Evolutionary conservation across 2,113 vertebrate species (phyloP), one percentile per base, ranked within the genome.

Genomic region (Heterocephalus glaber): DNA sequence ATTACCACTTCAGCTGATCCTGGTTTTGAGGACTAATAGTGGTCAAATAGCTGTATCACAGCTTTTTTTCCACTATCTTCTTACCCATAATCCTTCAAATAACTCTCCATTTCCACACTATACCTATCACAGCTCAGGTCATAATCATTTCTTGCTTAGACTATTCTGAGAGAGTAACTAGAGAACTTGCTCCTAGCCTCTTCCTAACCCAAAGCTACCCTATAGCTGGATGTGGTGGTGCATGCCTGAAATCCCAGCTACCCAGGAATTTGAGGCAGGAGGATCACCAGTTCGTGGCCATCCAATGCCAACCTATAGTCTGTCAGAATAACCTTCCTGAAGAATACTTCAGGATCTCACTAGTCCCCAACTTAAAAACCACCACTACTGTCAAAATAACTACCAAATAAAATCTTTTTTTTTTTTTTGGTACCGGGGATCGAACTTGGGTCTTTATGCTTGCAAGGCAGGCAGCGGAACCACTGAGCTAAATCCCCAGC

Each of bases 331-430:
- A 91, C 30, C 10, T n/a, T 79, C 61, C 54, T 41, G 19, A 76
- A 66, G 54, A 20, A 76, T 22, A 58, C 6, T 2, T 5, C 60
- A 86, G 16, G n/a, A 38, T 83, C 30, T 56, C 44, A 96, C 16
- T 24, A 54, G 8, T 56, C 49, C 54, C 35, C 6, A 72, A 70
- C 7, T 68, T 77, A 49, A 63, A 82, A 41, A 47, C 47, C 84
- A 86, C 0, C 20, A 12, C 66, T 26, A 61, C 38, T 54, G 28
- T 30, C 63, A 80, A 58, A 88, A 80, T 44, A 63, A 7, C 35
- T 66, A 76, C 63, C 38, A 82, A 90, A 92, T 35, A 91, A 88
- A 96, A n/a, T n/a, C n/a, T n/a, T n/a, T n/a, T n/a, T n/a, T n/a
- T n/a, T n/a, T n/a, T n/a, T n/a, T n/a, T n/a, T n/a, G n/a, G n/a